Evolutionary conservation across 2,888 invertebrate genomes (phyloP).

Genomic region (Caenorhabditis plicata): DNA sequence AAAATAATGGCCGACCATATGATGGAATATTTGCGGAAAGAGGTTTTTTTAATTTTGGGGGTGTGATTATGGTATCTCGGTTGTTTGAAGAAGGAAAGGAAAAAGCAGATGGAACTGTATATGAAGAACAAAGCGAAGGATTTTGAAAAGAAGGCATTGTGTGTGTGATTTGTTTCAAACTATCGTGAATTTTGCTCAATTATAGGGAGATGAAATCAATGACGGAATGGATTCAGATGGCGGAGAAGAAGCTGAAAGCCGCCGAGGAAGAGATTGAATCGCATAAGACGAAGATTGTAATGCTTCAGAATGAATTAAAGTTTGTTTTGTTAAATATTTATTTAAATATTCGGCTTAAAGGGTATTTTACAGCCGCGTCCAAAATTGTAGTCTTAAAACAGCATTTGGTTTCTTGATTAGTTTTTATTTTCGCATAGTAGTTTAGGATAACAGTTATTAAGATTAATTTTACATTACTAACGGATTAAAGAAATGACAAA

Average conservation of each 20-base stretch:
- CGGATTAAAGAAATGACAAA: too few species aligned
- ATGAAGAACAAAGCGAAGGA: conserved; percentile 12
- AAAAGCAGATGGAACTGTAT: conserved; percentile 17
- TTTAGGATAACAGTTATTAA: too few species aligned
- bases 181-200: background rate
- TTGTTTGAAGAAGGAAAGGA: conserved; percentile 20
- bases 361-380: too few species aligned
- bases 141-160: conserved; percentile 12
- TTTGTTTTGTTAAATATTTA: background rate
- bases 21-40: conserved; percentile 16
- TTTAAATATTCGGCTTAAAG: too few species aligned
- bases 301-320: conserved; percentile 1
- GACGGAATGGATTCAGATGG: conserved; percentile 14
- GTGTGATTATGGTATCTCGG: background rate
- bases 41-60: background rate
- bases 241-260: conserved; percentile 9
- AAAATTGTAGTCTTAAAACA: too few species aligned
- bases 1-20: conserved; percentile 7
- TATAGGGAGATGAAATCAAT: background rate
- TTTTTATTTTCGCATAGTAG: too few species aligned
- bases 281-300: conserved; percentile 2
- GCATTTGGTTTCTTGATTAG: too few species aligned
- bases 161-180: background rate
- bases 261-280: conserved; percentile 7
- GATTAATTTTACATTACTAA: too few species aligned